A percentile compares a stretch with the other conserved stretches of the same genome.
Evolutionary conservation across 2,888 invertebrate genomes (phyloP).

Genomic region (Lasiommata megera): DNA sequence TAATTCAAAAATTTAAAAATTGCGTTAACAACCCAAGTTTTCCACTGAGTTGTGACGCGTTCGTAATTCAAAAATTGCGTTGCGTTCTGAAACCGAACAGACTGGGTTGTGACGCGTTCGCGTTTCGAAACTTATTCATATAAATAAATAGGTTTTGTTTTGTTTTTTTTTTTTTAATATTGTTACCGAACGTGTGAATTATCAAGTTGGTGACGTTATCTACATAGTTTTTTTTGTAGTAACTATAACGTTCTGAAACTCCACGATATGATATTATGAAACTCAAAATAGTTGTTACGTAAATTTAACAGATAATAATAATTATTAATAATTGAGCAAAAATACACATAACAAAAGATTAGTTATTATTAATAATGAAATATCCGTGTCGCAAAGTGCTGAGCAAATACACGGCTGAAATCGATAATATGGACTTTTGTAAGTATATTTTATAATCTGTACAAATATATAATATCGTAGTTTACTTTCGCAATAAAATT

Average conservation of each 20-base stretch:
- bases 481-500: too few relatives aligned
- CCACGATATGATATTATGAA: neutral
- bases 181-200: too few relatives aligned
- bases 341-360: neutral
- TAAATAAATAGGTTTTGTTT: too few relatives aligned
- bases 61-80: neutral
- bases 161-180: too few relatives aligned
- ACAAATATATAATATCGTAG: too few relatives aligned
- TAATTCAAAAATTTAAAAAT: neutral
- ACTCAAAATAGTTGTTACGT: neutral
- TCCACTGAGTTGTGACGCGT: neutral
- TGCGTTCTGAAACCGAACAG: too few relatives aligned
- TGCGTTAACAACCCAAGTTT: neutral
- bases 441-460: constrained; percentile 41
- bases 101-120: too few relatives aligned
- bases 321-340: too few relatives aligned
- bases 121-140: too few relatives aligned
- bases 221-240: neutral
- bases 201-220: too few relatives aligned
- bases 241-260: neutral
- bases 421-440: constrained; percentile 57
- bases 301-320: neutral
- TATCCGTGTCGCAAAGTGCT: constrained; percentile 57
- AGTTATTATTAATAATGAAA: constrained; percentile 54
- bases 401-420: constrained; percentile 46